phyloP scores from a whole-genome alignment of 2,113 vertebrate species.

The Etheostoma spectabile region DNA sequence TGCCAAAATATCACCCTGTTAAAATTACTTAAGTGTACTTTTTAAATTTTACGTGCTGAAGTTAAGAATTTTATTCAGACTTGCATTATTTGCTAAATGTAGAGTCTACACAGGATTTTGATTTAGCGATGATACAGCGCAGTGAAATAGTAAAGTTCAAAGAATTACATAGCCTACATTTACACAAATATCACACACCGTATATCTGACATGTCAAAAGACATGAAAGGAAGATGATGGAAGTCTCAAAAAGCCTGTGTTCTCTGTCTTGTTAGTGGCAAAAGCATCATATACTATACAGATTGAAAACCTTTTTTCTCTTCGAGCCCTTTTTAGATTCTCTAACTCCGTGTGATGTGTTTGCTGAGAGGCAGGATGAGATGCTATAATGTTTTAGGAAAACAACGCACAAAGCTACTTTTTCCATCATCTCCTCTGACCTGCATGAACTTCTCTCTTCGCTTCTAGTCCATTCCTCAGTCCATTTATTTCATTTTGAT shows the following conservation, averaged over 20 bases:
- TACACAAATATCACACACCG: no score
- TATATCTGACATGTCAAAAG: not conserved
- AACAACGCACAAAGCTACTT: not conserved
- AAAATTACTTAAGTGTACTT: not conserved
- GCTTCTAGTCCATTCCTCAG: not conserved
- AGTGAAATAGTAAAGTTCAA: no score
- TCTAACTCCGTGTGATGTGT: not conserved
- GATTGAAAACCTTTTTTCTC: not conserved
- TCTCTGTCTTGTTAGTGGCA: not conserved
- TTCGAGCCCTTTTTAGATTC: not conserved
- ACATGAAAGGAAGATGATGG: not conserved
- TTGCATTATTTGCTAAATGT: no score
- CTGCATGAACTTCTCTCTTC: constrained; percentile 6
- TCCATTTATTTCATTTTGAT: constrained; percentile 29
- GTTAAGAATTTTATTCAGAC: not conserved
- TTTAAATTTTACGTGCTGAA: not conserved
- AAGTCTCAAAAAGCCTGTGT: fast-evolving
- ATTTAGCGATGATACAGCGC: no score
- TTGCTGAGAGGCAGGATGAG: not conserved
- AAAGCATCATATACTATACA: not conserved
- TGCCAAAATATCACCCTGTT: not conserved
- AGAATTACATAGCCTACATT: no score
- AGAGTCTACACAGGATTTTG: no score
- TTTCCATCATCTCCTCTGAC: constrained; percentile 11
- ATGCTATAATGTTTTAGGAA: not conserved